A percentile compares a stretch with the other conserved stretches of the same genome.
Conservation (phyloP, 2,113 vertebrate species). For the Panthera uncia region DNA sequence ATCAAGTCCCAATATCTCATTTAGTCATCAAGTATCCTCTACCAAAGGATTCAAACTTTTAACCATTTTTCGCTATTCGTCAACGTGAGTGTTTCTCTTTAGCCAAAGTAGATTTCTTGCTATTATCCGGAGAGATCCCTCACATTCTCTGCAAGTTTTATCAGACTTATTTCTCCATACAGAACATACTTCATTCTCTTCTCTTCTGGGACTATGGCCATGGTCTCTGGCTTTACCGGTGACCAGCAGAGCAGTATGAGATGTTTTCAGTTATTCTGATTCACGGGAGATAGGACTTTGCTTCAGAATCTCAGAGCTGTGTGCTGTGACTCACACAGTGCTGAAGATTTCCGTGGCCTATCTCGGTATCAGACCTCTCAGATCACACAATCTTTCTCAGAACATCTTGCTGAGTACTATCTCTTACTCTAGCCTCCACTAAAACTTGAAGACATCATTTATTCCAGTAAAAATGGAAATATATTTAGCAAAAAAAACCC, state of each 20-base stretch:
- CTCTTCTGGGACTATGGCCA: background rate
- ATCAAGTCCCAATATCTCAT: background rate
- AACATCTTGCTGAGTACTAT: background rate
- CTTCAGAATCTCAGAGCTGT: background rate
- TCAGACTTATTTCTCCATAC: background rate
- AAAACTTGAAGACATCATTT: background rate
- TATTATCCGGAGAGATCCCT: background rate
- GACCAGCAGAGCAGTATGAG: background rate
- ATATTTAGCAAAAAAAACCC: constrained; percentile 61
- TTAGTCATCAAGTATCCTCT: background rate
- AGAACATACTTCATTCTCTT: background rate
- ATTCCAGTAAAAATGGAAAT: background rate
- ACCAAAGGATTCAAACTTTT: background rate
- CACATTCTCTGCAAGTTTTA: background rate
- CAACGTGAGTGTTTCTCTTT: background rate
- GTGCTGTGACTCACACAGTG: no score
- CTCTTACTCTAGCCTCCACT: background rate
- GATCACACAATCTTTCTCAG: background rate
- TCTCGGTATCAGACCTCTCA: background rate
- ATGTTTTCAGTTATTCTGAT: background rate
- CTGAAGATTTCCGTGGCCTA: background rate
- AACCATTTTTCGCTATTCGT: background rate
- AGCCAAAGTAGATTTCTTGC: background rate
- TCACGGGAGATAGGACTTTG: accelerated
- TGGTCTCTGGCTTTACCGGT: accelerated